Evolutionary conservation across 2,888 invertebrate species (phyloP).

Genomic region (Andrena hattorfiana): DNA sequence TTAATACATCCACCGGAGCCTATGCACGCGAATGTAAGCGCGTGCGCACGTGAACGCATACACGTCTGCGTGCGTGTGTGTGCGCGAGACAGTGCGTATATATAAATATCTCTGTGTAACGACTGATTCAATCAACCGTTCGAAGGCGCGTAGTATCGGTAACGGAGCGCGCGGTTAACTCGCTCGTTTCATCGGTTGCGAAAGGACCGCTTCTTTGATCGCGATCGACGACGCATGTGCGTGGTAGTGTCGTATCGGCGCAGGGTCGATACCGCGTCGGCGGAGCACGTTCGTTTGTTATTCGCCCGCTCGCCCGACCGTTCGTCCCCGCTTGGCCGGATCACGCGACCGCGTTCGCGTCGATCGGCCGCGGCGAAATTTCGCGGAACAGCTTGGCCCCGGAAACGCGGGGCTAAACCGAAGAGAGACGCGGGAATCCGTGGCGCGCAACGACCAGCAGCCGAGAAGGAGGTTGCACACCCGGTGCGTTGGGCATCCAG

Average conservation of each 20-base stretch:
- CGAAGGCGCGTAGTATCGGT: no score
- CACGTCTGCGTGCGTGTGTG: no score
- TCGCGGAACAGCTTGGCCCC: neutral
- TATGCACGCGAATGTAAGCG: conserved; percentile 26
- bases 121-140: no score
- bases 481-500: neutral
- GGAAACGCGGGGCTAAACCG: neutral
- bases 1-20: conserved; percentile 20
- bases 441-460: neutral
- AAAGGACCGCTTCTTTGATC: conserved; percentile 14
- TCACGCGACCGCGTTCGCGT: neutral
- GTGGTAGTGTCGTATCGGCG: neutral
- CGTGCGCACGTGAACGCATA: no score
- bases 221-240: conserved; percentile 31
- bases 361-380: neutral
- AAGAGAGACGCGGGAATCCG: neutral
- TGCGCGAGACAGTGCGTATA: no score
- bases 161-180: conserved; percentile 27
- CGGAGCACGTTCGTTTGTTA: neutral
- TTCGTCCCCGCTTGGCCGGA: neutral
- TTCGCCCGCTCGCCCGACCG: neutral
- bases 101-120: no score
- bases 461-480: neutral
- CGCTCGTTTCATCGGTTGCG: conserved; percentile 14
- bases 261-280: neutral